phyloP scores from a whole-genome alignment of 1,140 invertebrate species.

The Listronotus oregonensis region DNA sequence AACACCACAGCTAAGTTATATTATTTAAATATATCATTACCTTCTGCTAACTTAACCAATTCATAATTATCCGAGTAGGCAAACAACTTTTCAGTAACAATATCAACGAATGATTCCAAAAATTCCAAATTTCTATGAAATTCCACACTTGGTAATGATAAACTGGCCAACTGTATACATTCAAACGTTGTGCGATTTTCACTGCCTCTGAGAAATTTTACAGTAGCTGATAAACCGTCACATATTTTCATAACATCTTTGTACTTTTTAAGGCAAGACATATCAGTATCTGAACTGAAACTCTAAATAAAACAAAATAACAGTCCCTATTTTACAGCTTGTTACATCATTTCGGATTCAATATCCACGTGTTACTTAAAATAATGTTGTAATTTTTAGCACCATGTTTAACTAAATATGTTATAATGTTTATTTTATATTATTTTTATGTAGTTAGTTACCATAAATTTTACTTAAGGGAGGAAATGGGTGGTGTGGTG shows the following conservation, averaged over 20 bases:
- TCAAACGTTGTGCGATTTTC: constrained; percentile 45
- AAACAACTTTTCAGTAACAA: constrained; percentile 31
- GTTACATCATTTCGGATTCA: too few species aligned
- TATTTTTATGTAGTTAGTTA: too few species aligned
- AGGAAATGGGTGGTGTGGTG: too few species aligned
- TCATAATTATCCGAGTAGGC: constrained; percentile 20
- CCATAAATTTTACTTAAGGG: too few species aligned
- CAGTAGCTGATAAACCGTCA: constrained; percentile 58
- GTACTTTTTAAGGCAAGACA: constrained; percentile 51
- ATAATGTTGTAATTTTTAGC: too few species aligned
- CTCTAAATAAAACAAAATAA: constrained; percentile 30
- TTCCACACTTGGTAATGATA: constrained; percentile 58
- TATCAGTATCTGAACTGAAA: constrained; percentile 41
- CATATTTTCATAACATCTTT: constrained; percentile 57
- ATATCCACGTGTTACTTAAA: too few species aligned
- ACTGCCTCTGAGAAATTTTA: constrained; percentile 57
- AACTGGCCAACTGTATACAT: constrained; percentile 54
- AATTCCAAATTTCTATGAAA: constrained; percentile 58
- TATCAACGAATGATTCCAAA: constrained; percentile 47
- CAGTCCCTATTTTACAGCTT: neutral
- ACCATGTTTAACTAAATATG: too few species aligned
- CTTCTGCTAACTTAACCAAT: constrained; percentile 15
- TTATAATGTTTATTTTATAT: too few species aligned
- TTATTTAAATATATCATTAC: constrained; percentile 8
- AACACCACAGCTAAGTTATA: too few species aligned